These are phyloP conservation scores for Laothoe populi DNA, from an alignment of 2,888 invertebrate genomes.

Conservation along the genomic window DNA sequence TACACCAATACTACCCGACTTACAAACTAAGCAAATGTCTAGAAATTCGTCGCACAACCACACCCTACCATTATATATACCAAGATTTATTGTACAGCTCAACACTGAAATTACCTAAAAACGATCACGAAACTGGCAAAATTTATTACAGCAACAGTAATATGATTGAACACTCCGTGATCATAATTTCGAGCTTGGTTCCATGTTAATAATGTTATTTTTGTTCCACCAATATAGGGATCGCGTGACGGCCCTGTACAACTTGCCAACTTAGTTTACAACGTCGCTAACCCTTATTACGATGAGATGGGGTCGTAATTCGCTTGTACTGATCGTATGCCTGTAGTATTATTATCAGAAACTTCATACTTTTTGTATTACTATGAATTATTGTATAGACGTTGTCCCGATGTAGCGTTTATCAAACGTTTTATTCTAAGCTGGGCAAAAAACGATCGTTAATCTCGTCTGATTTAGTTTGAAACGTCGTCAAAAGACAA, in stretches of 20 bases:
- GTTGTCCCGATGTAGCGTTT: constrained; percentile 56
- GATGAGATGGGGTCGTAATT: constrained; percentile 41
- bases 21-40: constrained; percentile 17
- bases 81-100: constrained; percentile 15
- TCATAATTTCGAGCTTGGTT: constrained; percentile 58
- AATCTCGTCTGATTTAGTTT: constrained; percentile 3
- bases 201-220: constrained; percentile 69
- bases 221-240: constrained; percentile 60
- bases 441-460: constrained; percentile 6
- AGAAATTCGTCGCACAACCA: constrained; percentile 17
- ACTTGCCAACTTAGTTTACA: constrained; percentile 29
- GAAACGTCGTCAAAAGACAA: background rate
- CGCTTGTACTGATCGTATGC: constrained; percentile 28
- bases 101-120: constrained; percentile 37
- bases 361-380: constrained; percentile 39
- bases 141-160: constrained; percentile 58
- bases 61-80: constrained; percentile 6
- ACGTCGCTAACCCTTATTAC: constrained; percentile 39
- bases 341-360: constrained; percentile 45
- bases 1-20: background rate
- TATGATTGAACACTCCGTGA: constrained; percentile 62
- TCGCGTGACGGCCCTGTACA: constrained; percentile 48
- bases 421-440: constrained; percentile 19
- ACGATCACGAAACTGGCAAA: constrained; percentile 52
- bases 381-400: constrained; percentile 56